Percentiles rank a stretch among this genome's conserved stretches.
Conservation (phyloP, 1,140 invertebrate species). For the Vollenhovia emeryi region DNA sequence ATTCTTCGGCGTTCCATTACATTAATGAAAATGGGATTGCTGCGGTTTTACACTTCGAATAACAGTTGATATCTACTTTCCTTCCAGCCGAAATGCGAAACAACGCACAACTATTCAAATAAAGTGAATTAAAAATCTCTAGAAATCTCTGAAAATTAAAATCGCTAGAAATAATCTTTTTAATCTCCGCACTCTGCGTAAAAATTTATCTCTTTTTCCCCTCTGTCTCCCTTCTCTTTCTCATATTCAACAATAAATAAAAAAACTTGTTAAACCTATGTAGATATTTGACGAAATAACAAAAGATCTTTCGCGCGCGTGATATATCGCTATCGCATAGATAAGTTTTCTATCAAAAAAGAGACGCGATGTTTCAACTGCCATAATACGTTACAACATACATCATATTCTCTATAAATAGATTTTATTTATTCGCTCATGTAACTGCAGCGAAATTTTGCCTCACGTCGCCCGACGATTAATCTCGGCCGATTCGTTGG, state of each 20-base stretch:
- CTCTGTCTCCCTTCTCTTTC: not conserved
- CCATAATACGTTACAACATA: not conserved
- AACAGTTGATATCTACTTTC: not conserved
- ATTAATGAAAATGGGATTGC: conserved; percentile 31
- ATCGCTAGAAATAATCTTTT: too few species aligned
- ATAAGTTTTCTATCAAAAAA: not conserved
- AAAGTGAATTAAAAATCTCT: conserved; percentile 21
- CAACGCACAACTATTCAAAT: not conserved
- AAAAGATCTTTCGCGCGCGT: not conserved
- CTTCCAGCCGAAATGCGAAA: not conserved
- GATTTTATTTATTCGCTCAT: not conserved
- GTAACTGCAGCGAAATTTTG: conserved; percentile 1
- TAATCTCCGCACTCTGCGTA: not conserved
- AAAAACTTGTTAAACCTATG: not conserved
- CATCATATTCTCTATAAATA: not conserved
- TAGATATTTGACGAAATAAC: not conserved
- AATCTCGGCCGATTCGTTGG: conserved; percentile 48
- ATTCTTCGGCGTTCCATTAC: conserved; percentile 24
- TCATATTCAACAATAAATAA: not conserved
- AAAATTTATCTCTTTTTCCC: too few species aligned
- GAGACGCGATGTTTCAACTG: not conserved
- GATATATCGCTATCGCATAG: not conserved
- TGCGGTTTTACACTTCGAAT: not conserved
- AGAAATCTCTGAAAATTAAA: too few species aligned
- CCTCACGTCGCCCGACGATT: conserved; percentile 31